Percentiles rank a stretch among this genome's conserved stretches.
phyloP scores from a whole-genome alignment of 2,888 invertebrate genomes.

The Drosophila setosimentum region DNA sequence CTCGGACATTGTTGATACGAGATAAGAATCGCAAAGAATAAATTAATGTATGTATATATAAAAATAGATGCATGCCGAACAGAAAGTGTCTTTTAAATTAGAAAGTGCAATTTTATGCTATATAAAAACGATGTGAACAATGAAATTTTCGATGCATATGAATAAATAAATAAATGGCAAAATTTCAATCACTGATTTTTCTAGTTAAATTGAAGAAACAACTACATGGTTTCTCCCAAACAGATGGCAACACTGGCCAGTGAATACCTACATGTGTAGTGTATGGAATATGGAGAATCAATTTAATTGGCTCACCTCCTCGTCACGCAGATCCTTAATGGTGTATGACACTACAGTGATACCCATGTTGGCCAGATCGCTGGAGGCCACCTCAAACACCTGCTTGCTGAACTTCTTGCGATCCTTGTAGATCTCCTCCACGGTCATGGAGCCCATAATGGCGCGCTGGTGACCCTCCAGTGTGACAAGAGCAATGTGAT shows the following conservation, averaged over 20 bases:
- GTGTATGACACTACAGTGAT: constrained; percentile 98
- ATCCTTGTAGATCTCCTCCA: constrained; percentile 98
- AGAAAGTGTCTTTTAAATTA: not conserved
- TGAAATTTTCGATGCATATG: not conserved
- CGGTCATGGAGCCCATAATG: constrained; percentile 98
- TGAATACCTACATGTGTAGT: not conserved
- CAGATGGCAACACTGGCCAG: constrained; percentile 9
- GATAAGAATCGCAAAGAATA: not conserved
- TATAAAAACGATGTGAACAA: not conserved
- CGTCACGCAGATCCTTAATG: constrained; percentile 96
- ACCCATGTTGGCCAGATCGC: constrained; percentile 98
- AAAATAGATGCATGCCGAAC: not conserved
- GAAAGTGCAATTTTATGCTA: not conserved
- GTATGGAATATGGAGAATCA: not conserved
- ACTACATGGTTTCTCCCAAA: not conserved
- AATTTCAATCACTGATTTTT: not conserved
- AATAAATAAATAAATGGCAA: not conserved
- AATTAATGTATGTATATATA: not conserved
- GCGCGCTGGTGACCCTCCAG: constrained; percentile 97
- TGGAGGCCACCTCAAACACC: constrained; percentile 97
- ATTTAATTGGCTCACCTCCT: constrained; percentile 89
- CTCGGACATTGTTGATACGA: not conserved
- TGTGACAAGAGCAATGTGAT: constrained; percentile 95
- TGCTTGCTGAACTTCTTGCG: constrained; percentile 97
- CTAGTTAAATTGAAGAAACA: not conserved